Conservation (phyloP, 2,888 invertebrate species). For the Encarsia formosa region DNA sequence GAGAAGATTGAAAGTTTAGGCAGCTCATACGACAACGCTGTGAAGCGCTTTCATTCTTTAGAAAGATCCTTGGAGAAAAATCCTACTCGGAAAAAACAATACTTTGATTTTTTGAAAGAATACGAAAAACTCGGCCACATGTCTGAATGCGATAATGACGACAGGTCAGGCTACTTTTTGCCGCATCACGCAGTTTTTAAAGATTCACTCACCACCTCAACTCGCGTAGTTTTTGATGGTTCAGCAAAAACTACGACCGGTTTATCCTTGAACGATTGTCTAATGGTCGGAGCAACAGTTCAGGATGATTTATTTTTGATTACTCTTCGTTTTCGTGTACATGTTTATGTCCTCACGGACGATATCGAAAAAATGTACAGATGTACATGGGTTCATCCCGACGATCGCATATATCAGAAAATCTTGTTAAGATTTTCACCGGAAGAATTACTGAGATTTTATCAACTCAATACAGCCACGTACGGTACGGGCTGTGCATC, state of each 20-base stretch:
- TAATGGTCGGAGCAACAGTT: conserved; percentile 30
- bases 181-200: conserved; percentile 35
- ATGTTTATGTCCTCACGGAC: conserved; percentile 27
- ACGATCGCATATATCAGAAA: conserved; percentile 29
- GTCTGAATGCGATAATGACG: neutral
- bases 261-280: conserved; percentile 32
- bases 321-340: conserved; percentile 21
- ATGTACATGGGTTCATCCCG: conserved; percentile 13
- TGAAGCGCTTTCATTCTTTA: neutral
- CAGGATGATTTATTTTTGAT: conserved; percentile 21
- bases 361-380: conserved; percentile 39
- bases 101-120: conserved; percentile 20
- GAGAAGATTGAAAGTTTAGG: neutral
- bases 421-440: conserved; percentile 34
- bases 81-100: conserved; percentile 3
- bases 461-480: conserved; percentile 30
- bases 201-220: conserved; percentile 25
- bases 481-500: conserved; percentile 33
- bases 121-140: conserved; percentile 19
- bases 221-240: conserved; percentile 38
- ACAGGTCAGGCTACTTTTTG: conserved; percentile 24
- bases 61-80: conserved; percentile 1
- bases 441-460: conserved; percentile 6
- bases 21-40: neutral
- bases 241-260: conserved; percentile 28